Evolutionary conservation across 1,140 invertebrate genomes (phyloP).

Genomic region (Drosophila kikkawai): DNA sequence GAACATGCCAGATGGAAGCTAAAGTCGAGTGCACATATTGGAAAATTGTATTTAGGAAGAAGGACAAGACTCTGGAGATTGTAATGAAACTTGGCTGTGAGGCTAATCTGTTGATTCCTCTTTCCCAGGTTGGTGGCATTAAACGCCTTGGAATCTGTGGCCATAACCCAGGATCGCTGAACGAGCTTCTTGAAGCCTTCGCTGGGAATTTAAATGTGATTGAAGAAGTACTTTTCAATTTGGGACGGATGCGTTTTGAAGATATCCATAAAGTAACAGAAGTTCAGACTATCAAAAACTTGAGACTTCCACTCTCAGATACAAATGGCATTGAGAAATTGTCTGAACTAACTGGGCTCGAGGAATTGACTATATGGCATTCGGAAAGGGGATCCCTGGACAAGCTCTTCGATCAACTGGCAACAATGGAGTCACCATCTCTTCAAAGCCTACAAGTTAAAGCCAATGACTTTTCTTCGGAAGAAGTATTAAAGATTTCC

Average conservation of each 20-base stretch:
- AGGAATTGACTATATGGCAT: background rate
- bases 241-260: background rate
- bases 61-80: background rate
- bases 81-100: background rate
- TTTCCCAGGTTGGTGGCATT: background rate
- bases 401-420: background rate
- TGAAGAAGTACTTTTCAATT: background rate
- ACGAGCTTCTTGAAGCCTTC: background rate
- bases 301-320: background rate
- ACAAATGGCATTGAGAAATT: constrained; percentile 3
- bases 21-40: background rate
- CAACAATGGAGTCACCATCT: background rate
- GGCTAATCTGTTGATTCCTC: background rate
- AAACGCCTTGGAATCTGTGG: background rate
- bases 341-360: background rate
- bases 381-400: background rate
- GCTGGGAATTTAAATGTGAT: background rate
- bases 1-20: background rate
- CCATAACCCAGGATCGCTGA: background rate
- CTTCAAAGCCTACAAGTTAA: background rate
- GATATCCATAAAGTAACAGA: constrained; percentile 1
- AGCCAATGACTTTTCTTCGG: background rate
- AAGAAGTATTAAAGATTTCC: background rate
- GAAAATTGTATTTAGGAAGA: background rate
- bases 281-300: background rate